A percentile compares a stretch with the other conserved stretches of the same genome.
Evolutionary conservation across 2,113 vertebrate genomes (phyloP).

Genomic region (Antigone vipio): DNA sequence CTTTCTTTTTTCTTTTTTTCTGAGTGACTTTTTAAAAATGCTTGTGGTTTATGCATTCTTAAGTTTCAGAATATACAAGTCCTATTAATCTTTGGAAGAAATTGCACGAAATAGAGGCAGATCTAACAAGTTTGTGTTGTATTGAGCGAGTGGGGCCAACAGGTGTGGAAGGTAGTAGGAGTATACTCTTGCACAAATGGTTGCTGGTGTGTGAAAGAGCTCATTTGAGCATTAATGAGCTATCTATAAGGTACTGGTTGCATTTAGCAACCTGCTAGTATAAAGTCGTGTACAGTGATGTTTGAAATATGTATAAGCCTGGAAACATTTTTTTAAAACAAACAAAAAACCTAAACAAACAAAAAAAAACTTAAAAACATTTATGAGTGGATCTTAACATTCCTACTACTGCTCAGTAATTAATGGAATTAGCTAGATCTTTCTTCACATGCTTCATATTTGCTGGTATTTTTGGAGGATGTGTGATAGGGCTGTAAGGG

Average conservation of each 20-base stretch:
- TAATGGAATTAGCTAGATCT: background rate
- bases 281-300: fast-evolving
- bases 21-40: background rate
- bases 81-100: background rate
- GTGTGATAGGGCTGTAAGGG: background rate
- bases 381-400: no score
- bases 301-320: background rate
- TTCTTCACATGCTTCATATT: background rate
- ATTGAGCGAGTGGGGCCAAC: background rate
- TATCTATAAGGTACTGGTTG: background rate
- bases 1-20: no score
- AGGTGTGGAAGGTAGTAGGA: background rate
- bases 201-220: background rate
- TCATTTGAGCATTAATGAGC: background rate
- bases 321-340: background rate
- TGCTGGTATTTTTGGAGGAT: background rate
- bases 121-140: background rate
- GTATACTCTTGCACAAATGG: no score
- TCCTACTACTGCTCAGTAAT: background rate
- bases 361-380: no score
- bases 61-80: background rate
- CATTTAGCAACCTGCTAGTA: background rate
- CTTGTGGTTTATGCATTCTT: fast-evolving
- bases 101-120: background rate
- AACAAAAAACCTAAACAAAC: no score